These are phyloP conservation scores for Pipistrellus nathusii DNA, from an alignment of 2,797 vertebrate species.

Conservation along the genomic window DNA sequence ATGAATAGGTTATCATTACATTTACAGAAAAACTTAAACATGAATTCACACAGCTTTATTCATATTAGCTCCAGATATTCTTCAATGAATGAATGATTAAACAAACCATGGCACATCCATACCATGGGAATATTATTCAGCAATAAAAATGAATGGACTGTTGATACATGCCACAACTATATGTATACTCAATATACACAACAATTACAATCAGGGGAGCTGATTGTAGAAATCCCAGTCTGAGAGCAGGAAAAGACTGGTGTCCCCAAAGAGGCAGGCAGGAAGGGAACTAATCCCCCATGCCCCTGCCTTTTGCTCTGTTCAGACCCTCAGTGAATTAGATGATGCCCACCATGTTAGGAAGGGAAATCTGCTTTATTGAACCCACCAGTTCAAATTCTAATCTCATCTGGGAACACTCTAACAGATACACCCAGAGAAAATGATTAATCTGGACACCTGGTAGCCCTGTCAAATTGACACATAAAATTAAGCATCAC, in stretches of 20 bases:
- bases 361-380: neutral
- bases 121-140: neutral
- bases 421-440: neutral
- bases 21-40: neutral
- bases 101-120: neutral
- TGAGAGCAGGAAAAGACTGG: neutral
- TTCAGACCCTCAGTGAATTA: neutral
- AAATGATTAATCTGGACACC: neutral
- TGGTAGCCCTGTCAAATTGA: neutral
- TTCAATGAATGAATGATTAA: neutral
- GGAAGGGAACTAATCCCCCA: neutral
- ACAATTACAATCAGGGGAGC: neutral
- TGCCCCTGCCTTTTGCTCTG: neutral
- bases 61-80: neutral
- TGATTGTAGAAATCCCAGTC: neutral
- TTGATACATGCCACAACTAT: neutral
- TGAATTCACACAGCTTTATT: neutral
- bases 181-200: neutral
- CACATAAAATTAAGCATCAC: neutral
- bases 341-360: neutral
- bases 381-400: neutral
- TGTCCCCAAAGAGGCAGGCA: neutral
- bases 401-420: neutral
- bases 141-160: neutral
- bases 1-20: neutral